Evolutionary conservation across 2,797 vertebrate genomes (phyloP), one percentile per base, ranked within the genome.

Genomic region (Manis javanica): DNA sequence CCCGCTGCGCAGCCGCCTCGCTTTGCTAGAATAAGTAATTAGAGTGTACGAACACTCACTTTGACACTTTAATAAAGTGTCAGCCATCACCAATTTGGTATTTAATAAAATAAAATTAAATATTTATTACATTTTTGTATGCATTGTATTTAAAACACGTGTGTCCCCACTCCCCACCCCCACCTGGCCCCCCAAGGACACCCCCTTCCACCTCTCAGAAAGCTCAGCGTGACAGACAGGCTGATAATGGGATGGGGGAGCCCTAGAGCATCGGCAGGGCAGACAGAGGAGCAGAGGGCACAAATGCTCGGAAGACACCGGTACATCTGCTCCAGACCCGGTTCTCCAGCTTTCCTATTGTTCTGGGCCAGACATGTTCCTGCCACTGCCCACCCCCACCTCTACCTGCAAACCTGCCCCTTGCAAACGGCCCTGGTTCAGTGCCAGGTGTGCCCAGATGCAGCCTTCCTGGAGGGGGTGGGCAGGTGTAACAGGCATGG

Each of bases 21-120:
- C 98, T 99, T 98, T 98, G 98, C 98, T 98, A 97, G 97, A 98
- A 98, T 98, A 98, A 98, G 98, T 99, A 98, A 99, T 99, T 99
- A 99, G 98, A 98, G 98, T 98, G 98, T 99, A 98, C 90, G 98
- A 98, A 98, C 98, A 98, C 98, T 98, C 98, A 91, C 97, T 98
- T 95, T 98, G 98, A 98, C 98, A 98, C 98, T 98, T 98, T 98
- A 98, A 98, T 98, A 98, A 99, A 99, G 98, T 98, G 98, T 98
- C 98, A 98, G 98, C 99, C 98, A 77, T 99, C 98, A 98, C 98
- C 97, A 97, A 98, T 98, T 98, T 98, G 94, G 97, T 96, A 98
- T 98, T 98, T 98, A 98, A 99, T 98, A 98, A 99, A 98, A 98
- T 98, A 98, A 98, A 98, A 99, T 98, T 97, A 98, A 98, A 98